phyloP scores from a whole-genome alignment of 2,797 vertebrate species.

The Poeciliopsis paucimaculata region DNA sequence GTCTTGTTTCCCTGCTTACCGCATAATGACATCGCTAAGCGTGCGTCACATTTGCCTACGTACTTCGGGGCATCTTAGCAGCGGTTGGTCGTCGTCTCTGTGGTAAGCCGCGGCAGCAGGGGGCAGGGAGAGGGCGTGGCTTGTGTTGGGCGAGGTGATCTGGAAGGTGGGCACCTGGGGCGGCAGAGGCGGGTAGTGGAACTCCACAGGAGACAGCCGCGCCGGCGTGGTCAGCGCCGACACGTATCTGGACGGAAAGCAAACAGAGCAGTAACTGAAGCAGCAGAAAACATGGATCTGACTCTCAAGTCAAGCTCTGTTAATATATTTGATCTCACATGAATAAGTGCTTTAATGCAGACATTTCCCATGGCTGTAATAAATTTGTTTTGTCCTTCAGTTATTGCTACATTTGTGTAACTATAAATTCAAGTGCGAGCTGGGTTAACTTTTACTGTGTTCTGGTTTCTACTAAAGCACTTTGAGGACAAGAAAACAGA shows the following conservation, averaged over 20 bases:
- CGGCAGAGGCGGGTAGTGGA: slow-evolving; percentile 90
- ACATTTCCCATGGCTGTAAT: too few relatives aligned
- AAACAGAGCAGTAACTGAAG: background rate
- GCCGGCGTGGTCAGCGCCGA: slow-evolving; percentile 97
- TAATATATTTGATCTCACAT: background rate
- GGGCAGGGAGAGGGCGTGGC: slow-evolving; percentile 90
- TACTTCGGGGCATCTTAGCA: slow-evolving; percentile 86
- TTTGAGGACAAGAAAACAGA: too few relatives aligned
- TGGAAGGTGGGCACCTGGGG: slow-evolving; percentile 95
- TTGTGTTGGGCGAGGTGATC: slow-evolving; percentile 94
- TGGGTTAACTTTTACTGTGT: too few relatives aligned
- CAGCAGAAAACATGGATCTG: background rate
- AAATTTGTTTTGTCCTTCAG: too few relatives aligned
- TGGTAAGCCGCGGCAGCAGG: slow-evolving; percentile 87
- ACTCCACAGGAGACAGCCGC: slow-evolving; percentile 94
- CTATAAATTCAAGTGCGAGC: too few relatives aligned
- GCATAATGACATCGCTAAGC: background rate
- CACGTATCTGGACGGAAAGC: slow-evolving; percentile 86
- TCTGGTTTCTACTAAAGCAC: too few relatives aligned
- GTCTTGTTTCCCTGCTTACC: background rate
- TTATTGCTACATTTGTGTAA: too few relatives aligned
- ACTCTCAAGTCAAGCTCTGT: background rate
- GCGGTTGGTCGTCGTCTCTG: slow-evolving; percentile 91
- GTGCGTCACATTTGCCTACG: slow-evolving; percentile 20
- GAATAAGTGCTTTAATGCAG: too few relatives aligned